These are phyloP conservation scores for Melanotaenia maccullochi DNA, from an alignment of 2,797 vertebrate genomes.

Conservation along the genomic window DNA sequence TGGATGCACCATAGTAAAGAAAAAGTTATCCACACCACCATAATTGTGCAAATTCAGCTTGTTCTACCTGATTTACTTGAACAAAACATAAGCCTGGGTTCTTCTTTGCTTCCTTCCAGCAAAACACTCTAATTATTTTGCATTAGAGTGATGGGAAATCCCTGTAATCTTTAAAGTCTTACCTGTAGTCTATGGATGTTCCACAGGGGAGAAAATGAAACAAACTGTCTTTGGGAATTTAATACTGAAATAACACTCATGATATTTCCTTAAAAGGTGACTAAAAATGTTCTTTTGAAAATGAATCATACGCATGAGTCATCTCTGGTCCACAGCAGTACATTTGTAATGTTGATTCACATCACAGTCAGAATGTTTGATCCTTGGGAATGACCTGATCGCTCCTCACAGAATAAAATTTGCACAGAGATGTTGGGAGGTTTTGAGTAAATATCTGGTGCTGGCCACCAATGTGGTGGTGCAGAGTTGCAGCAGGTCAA, in stretches of 20 bases:
- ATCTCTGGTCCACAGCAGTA: background rate
- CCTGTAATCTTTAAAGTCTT: conserved; percentile 1
- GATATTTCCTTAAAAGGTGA: background rate
- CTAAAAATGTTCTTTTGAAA: background rate
- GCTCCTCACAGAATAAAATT: background rate
- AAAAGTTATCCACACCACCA: background rate
- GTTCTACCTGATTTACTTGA: background rate
- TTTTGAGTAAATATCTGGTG: background rate
- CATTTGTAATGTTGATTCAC: conserved; percentile 1
- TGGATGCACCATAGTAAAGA: background rate
- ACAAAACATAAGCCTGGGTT: background rate
- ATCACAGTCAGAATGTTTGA: background rate
- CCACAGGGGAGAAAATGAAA: conserved; percentile 7
- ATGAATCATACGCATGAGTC: background rate
- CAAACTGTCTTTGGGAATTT: background rate
- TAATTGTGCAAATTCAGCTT: background rate
- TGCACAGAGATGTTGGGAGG: background rate
- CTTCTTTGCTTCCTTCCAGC: background rate
- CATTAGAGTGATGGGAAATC: background rate
- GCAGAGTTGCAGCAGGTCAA: conserved; percentile 3
- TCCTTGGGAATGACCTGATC: background rate
- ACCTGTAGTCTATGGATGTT: background rate
- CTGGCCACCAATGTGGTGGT: background rate
- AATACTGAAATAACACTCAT: background rate
- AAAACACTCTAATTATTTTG: background rate